Conservation (phyloP, 1,140 invertebrate genomes). For the Eciton burchellii region DNA sequence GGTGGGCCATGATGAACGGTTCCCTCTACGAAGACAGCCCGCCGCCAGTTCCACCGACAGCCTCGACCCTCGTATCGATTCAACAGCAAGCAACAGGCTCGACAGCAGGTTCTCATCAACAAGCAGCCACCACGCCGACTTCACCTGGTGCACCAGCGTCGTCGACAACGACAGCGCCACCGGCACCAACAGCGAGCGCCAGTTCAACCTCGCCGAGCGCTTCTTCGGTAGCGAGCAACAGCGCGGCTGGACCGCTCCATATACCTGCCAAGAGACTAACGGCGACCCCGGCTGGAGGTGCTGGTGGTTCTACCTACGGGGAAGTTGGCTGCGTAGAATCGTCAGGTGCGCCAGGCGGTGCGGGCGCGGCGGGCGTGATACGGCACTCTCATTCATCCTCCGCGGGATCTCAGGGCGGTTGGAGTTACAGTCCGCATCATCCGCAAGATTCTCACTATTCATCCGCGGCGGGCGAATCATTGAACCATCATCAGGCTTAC, state of each 20-base stretch:
- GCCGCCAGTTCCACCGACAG: conserved; percentile 87
- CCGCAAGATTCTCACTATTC: conserved; percentile 85
- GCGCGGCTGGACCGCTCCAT: conserved; percentile 89
- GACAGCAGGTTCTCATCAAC: conserved; percentile 84
- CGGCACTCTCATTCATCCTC: conserved; percentile 90
- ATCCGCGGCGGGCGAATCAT: conserved; percentile 83
- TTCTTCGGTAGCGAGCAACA: conserved; percentile 88
- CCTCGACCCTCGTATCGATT: conserved; percentile 83
- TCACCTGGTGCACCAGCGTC: conserved; percentile 86
- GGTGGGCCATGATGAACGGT: conserved; percentile 94
- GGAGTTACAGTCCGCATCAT: conserved; percentile 84
- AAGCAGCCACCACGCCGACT: conserved; percentile 84
- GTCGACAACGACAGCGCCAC: conserved; percentile 85
- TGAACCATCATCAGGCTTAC: conserved; percentile 89
- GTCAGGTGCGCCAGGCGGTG: conserved; percentile 71
- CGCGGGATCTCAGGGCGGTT: conserved; percentile 87
- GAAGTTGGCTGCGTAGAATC: conserved; percentile 88
- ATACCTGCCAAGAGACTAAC: conserved; percentile 92
- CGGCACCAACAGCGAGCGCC: conserved; percentile 86
- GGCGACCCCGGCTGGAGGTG: conserved; percentile 82
- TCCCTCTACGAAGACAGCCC: conserved; percentile 91
- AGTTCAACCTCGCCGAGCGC: conserved; percentile 89
- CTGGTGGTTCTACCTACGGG: conserved; percentile 84
- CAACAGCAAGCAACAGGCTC: conserved; percentile 84
- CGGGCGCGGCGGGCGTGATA: conserved; percentile 88